phyloP scores from a whole-genome alignment of 2,113 vertebrate genomes.

The Gallinago paraguaiae region DNA sequence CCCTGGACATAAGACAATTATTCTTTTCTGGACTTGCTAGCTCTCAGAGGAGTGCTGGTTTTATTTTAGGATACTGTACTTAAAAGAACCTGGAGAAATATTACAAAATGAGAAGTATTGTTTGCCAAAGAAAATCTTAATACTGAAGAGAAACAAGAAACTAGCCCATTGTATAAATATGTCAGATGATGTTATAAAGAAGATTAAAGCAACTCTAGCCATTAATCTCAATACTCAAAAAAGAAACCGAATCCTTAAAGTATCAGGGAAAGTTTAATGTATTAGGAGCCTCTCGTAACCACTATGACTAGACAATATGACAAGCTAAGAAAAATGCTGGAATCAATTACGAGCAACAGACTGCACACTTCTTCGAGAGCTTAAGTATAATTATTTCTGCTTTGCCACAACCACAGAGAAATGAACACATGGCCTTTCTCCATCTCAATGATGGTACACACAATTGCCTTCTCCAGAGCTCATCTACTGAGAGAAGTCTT shows the following conservation, averaged over 20 bases:
- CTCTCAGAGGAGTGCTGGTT: background rate
- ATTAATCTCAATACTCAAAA: background rate
- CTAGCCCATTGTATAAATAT: background rate
- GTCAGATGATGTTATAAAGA: background rate
- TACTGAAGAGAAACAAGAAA: background rate
- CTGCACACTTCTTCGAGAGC: background rate
- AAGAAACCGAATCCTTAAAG: background rate
- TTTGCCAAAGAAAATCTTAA: background rate
- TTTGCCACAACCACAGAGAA: background rate
- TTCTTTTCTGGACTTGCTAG: background rate
- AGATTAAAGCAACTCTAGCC: background rate
- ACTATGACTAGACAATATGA: background rate
- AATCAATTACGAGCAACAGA: background rate
- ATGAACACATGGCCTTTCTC: background rate
- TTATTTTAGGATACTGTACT: background rate
- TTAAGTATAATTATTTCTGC: background rate
- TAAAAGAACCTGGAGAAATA: background rate
- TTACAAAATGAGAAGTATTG: background rate
- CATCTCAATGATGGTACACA: background rate
- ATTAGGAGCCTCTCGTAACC: background rate
- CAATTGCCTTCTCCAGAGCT: background rate
- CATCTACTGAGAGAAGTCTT: background rate
- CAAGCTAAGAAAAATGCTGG: background rate
- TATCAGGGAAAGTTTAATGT: no score
- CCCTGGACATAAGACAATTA: background rate